phyloP scores from a whole-genome alignment of 2,797 vertebrate species.

The Dromococcyx pavoninus region DNA sequence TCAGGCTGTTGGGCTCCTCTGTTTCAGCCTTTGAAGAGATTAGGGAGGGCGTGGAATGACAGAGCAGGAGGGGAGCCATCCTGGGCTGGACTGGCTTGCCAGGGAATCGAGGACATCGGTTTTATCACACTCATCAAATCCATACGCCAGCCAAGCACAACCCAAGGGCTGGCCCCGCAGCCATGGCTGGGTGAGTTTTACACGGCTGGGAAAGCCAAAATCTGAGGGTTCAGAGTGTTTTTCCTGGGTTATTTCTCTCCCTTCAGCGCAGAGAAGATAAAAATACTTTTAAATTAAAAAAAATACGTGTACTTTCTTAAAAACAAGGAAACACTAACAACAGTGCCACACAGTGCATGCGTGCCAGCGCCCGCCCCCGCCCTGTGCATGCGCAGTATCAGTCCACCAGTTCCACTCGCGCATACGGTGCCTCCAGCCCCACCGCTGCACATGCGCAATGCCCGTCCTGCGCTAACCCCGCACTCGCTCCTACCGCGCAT shows the following conservation, averaged over 20 bases:
- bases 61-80: neutral
- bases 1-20: too few relatives aligned
- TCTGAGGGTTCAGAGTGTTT: neutral
- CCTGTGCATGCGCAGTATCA: too few relatives aligned
- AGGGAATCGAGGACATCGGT: rapidly evolving
- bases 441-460: too few relatives aligned
- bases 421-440: too few relatives aligned
- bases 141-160: neutral
- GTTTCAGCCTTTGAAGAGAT: neutral
- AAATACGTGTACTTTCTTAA: too few relatives aligned
- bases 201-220: neutral
- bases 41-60: neutral
- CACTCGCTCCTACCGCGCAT: too few relatives aligned
- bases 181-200: neutral
- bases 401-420: too few relatives aligned
- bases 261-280: neutral
- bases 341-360: too few relatives aligned
- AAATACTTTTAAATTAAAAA: too few relatives aligned
- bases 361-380: too few relatives aligned
- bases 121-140: neutral
- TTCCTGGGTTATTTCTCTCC: neutral
- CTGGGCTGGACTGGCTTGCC: rapidly evolving
- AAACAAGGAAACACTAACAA: too few relatives aligned
- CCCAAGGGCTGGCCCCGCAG: neutral
- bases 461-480: too few relatives aligned